These are phyloP conservation scores for Drosophila pachea DNA, from an alignment of 1,140 invertebrate genomes.

Conservation along the genomic window DNA sequence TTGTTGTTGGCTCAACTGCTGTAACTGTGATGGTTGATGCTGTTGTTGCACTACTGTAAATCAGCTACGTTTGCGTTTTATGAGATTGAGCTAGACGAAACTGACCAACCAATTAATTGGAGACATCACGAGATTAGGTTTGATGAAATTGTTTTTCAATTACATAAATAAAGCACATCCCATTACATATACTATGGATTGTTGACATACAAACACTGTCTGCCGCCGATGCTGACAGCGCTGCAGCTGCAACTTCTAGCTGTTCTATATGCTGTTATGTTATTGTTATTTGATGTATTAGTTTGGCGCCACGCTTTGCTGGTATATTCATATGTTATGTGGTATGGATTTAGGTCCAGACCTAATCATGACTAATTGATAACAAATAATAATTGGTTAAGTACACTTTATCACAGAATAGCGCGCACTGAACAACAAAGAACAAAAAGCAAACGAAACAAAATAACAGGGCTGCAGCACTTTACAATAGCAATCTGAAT, in stretches of 20 bases:
- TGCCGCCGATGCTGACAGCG: conserved; percentile 32
- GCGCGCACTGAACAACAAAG: conserved; percentile 57
- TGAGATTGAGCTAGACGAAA: conserved; percentile 28
- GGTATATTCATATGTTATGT: conserved; percentile 12
- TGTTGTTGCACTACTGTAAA: conserved; percentile 13
- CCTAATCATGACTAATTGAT: conserved; percentile 54
- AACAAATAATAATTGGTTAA: conserved; percentile 62
- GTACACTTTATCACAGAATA: conserved; percentile 71
- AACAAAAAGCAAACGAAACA: conserved; percentile 46
- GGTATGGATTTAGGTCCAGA: conserved; percentile 24
- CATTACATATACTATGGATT: conserved; percentile 6
- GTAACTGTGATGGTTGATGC: neutral
- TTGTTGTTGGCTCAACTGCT: conserved; percentile 9
- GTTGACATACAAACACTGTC: conserved; percentile 51
- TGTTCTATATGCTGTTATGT: conserved; percentile 9
- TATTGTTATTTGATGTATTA: conserved; percentile 11
- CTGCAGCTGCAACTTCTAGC: conserved; percentile 34
- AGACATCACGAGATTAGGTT: conserved; percentile 61
- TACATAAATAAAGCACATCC: conserved; percentile 66
- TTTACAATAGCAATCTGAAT: conserved; percentile 8
- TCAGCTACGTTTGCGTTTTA: conserved; percentile 28
- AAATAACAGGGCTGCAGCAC: conserved; percentile 29
- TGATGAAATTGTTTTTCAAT: conserved; percentile 61
- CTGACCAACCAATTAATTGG: conserved; percentile 53
- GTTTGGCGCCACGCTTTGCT: neutral